phyloP scores from a whole-genome alignment of 2,113 vertebrate species.

The Hypocryptadius cinnamomeus region DNA sequence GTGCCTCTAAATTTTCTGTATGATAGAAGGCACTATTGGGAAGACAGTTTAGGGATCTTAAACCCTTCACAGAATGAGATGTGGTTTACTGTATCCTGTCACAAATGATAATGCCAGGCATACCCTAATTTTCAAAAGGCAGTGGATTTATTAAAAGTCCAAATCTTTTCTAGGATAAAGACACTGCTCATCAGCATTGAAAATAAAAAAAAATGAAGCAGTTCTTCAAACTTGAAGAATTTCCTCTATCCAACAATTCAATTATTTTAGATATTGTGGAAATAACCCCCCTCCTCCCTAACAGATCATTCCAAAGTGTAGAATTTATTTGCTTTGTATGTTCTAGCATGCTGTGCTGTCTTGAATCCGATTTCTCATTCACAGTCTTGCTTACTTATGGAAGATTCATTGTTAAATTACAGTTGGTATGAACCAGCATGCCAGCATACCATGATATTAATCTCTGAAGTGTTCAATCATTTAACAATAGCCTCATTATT shows the following conservation, averaged over 20 bases:
- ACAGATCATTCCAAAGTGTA: neutral
- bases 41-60: neutral
- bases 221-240: neutral
- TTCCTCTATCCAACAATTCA: neutral
- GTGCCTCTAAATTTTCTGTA: neutral
- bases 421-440: constrained; percentile 35
- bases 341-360: neutral
- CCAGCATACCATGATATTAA: constrained; percentile 47
- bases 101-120: neutral
- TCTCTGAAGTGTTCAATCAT: constrained; percentile 59
- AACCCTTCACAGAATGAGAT: neutral
- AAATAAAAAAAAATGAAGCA: neutral
- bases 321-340: constrained; percentile 33
- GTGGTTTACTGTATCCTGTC: neutral
- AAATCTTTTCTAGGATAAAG: neutral
- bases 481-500: constrained; percentile 63
- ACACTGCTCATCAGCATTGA: neutral
- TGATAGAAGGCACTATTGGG: constrained; percentile 4
- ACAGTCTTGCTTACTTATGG: neutral
- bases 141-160: neutral
- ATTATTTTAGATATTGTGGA: neutral
- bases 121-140: neutral
- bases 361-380: neutral
- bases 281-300: neutral
- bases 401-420: constrained; percentile 57